These are phyloP conservation scores for Alitta virens DNA, from an alignment of 2,888 invertebrate genomes.

Conservation along the genomic window DNA sequence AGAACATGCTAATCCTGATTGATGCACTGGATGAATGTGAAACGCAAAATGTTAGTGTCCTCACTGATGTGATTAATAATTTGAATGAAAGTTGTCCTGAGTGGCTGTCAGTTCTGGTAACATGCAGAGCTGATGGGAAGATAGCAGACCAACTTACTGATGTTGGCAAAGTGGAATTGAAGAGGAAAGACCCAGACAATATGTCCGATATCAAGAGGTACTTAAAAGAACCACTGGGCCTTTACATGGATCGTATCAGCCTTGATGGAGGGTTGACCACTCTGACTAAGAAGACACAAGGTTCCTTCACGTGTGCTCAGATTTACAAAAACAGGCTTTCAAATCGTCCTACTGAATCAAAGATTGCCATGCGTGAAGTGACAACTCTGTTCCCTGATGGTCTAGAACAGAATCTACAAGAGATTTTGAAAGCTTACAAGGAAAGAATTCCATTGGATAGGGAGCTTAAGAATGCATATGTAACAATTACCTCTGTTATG, in stretches of 20 bases:
- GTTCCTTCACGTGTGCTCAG: conserved; percentile 26
- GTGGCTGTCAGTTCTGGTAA: conserved; percentile 26
- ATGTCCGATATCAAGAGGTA: conserved; percentile 26
- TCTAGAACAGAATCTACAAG: conserved; percentile 10
- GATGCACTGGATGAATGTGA: conserved; percentile 32
- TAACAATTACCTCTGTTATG: conserved; percentile 5
- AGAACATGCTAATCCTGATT: conserved; percentile 25
- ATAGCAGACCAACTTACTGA: conserved; percentile 11
- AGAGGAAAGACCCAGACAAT: conserved; percentile 21
- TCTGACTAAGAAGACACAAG: conserved; percentile 26
- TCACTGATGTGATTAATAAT: conserved; percentile 17
- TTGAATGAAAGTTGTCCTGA: conserved; percentile 20
- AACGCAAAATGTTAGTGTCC: conserved; percentile 7
- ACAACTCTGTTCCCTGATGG: conserved; percentile 24
- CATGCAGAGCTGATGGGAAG: conserved; percentile 8
- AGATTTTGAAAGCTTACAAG: conserved; percentile 19
- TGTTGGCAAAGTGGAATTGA: conserved; percentile 22
- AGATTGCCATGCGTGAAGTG: conserved; percentile 28
- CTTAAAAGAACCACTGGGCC: conserved; percentile 25
- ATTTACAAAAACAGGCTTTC: conserved; percentile 17
- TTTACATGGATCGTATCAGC: conserved; percentile 30
- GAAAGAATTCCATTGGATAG: conserved; percentile 2
- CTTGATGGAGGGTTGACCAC: conserved; percentile 31
- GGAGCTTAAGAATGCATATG: conserved; percentile 1
- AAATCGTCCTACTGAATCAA: conserved; percentile 9